Conservation (phyloP, 2,797 vertebrate genomes). For the Anabas testudineus region DNA sequence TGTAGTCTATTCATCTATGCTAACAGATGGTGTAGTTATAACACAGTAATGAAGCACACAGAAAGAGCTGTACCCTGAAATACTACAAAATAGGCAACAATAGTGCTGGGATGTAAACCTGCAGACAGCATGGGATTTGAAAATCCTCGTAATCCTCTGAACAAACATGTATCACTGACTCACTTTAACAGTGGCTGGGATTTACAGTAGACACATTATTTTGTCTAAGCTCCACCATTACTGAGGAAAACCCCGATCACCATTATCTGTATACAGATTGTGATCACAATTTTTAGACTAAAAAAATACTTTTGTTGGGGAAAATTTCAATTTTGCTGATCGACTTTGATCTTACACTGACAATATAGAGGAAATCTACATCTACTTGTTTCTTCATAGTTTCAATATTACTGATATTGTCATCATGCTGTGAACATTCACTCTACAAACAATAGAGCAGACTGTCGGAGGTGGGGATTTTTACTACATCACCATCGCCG, state of each 20-base stretch:
- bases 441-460: constrained; percentile 21
- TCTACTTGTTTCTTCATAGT: constrained; percentile 9
- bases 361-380: neutral
- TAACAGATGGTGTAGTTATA: neutral
- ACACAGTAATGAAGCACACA: neutral
- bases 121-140: neutral
- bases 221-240: neutral
- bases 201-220: neutral
- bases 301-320: fast-evolving
- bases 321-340: neutral
- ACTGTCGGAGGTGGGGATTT: constrained; percentile 6
- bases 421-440: constrained; percentile 7
- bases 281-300: neutral
- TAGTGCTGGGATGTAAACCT: neutral
- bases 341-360: neutral
- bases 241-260: neutral
- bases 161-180: neutral
- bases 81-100: neutral
- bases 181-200: neutral
- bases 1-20: neutral
- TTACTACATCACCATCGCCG: neutral
- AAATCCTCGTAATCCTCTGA: neutral
- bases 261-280: neutral
- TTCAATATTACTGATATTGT: constrained; percentile 24
- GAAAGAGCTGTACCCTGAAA: neutral